A percentile compares a stretch with the other conserved stretches of the same genome.
Conservation (phyloP, 2,113 vertebrate genomes). For the Sphaerodactylus townsendi region DNA sequence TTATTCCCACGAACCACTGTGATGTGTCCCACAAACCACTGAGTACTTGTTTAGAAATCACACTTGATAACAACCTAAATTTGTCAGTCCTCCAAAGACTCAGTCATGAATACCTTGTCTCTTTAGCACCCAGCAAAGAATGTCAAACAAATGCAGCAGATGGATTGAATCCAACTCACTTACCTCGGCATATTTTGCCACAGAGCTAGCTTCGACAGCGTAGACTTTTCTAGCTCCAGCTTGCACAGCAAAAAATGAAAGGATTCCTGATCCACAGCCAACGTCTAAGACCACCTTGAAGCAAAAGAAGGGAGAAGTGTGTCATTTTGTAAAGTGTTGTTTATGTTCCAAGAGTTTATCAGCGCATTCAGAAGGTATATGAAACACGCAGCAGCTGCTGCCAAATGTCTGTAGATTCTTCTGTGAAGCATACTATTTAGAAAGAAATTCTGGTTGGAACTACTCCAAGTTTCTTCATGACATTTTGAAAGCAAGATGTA, state of each 20-base stretch:
- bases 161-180: constrained; percentile 7
- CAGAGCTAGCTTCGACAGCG: constrained; percentile 75
- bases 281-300: constrained; percentile 82
- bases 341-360: neutral
- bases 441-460: neutral
- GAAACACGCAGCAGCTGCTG: neutral
- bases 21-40: constrained; percentile 50
- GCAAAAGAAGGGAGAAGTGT: constrained; percentile 17
- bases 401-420: neutral
- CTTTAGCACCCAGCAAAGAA: neutral
- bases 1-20: constrained; percentile 42
- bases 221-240: constrained; percentile 80
- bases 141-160: neutral
- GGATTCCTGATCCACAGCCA: constrained; percentile 79
- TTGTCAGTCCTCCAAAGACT: neutral
- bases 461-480: neutral
- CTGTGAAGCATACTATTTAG: neutral
- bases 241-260: constrained; percentile 82
- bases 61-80: neutral
- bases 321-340: neutral
- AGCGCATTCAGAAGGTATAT: neutral
- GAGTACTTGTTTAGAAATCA: neutral
- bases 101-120: neutral
- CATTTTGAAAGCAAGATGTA: neutral
- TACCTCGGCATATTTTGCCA: constrained; percentile 76